A percentile compares a stretch with the other conserved stretches of the same genome.
Conservation (phyloP, 1,140 invertebrate genomes). For the Drosophila sucinea region DNA sequence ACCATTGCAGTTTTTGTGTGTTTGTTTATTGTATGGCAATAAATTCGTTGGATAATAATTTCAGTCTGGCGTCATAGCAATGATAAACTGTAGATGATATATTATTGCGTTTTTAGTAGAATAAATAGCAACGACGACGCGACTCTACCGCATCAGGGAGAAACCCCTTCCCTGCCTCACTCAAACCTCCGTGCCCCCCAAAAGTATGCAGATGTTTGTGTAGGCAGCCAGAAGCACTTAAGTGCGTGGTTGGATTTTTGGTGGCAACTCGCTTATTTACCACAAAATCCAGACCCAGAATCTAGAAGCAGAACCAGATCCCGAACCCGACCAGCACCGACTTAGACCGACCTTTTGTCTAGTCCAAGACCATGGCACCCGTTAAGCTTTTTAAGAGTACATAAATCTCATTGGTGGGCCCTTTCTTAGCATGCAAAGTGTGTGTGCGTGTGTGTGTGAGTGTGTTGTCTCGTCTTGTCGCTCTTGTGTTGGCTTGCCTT, state of each 20-base stretch:
- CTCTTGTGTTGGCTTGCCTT: constrained; percentile 23
- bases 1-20: constrained; percentile 48
- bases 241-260: constrained; percentile 53
- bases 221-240: constrained; percentile 46
- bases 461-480: constrained; percentile 49
- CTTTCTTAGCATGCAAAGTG: constrained; percentile 65
- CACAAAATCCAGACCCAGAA: constrained; percentile 22
- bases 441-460: background rate
- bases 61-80: constrained; percentile 82
- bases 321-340: constrained; percentile 30
- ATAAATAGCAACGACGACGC: constrained; percentile 66
- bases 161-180: background rate
- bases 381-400: constrained; percentile 48
- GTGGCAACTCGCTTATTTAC: constrained; percentile 28
- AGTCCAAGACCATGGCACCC: constrained; percentile 30
- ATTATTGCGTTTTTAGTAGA: constrained; percentile 80
- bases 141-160: constrained; percentile 1
- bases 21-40: constrained; percentile 80
- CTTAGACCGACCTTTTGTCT: constrained; percentile 43
- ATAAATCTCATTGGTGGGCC: constrained; percentile 61
- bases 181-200: background rate
- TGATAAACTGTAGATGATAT: constrained; percentile 83
- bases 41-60: constrained; percentile 82
- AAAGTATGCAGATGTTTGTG: constrained; percentile 36
- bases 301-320: background rate